Base-by-base conservation (phyloP, 1,140 invertebrate genomes). In the Cherax destructor region DNA sequence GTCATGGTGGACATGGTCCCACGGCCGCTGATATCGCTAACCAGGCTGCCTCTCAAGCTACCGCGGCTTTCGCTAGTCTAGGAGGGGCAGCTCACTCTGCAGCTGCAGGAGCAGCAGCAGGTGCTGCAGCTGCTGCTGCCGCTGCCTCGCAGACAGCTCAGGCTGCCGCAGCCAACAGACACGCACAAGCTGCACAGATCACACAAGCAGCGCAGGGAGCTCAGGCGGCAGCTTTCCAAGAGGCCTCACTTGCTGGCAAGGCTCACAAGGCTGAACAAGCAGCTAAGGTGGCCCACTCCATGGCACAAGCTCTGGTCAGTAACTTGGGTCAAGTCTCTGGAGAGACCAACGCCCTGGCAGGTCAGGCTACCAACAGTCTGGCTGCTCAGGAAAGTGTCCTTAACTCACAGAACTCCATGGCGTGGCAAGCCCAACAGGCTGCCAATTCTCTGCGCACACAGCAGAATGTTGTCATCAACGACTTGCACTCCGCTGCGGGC, bases 141-240 rank as follows among this genome's bases (percentile, higher is more conserved):
- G 69, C 69, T 74, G 69, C 69, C 24, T 24, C 69, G 30, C 69
- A 74, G 69, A 74, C 69, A 74, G 69, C 69, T 24, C 69, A 74
- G n/a, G 69, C 69, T 74, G 69, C 69, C 69, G 69, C 69, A 74
- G 69, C 69, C 24, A 74, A 74, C 69, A 74, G 69, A 30, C 69
- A 74, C 11, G 69, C 69, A 30, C 69, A 74, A n/a, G 69, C 69
- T n/a, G 69, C 69, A 74, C 69, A 74, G 69, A 74, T 74, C 24
- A 74, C 69, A 6, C 69, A 74, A 11, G 69, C 69, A 30, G 69
- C 69, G 30, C 69, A 74, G 30, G 69, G 69, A 74, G 69, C 69
- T 30, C 69, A 74, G 69, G 69, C 69, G 9, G 69, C 69, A 30
- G 69, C 69, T n/a, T 74, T 74, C 69, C 69, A 74, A n/a, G 69